A percentile compares a stretch with the other conserved stretches of the same genome.
Conservation (phyloP, 2,113 vertebrate species). For the Scytalopus superciliaris region DNA sequence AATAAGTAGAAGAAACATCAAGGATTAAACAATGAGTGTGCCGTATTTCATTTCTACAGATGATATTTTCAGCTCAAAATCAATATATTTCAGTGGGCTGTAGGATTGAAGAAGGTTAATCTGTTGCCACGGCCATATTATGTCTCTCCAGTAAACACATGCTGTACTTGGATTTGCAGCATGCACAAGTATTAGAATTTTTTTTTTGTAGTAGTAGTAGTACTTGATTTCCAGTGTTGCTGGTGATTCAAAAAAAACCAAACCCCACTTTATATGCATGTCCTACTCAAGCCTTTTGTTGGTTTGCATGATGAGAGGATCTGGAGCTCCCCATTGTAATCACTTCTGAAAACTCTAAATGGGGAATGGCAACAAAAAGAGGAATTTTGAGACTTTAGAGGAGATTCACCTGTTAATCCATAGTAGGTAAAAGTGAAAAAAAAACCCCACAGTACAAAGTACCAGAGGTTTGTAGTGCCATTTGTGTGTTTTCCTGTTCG, state of each 20-base stretch:
- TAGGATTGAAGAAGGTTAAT: neutral
- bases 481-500: neutral
- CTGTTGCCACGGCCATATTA: neutral
- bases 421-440: neutral
- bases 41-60: neutral
- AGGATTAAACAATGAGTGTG: neutral
- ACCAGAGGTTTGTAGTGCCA: neutral
- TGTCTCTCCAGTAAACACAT: neutral
- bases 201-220: neutral
- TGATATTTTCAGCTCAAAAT: neutral
- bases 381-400: neutral
- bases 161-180: neutral
- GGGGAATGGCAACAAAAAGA: neutral
- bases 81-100: neutral
- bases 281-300: neutral
- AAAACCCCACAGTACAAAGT: neutral
- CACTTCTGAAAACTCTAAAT: neutral
- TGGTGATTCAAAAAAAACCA: neutral
- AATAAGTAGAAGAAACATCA: neutral
- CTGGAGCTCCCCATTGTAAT: neutral
- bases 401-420: neutral
- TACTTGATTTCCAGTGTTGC: neutral
- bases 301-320: neutral
- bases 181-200: neutral
- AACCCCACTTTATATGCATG: neutral